These are phyloP conservation scores for Calycopis cecrops DNA, from an alignment of 1,140 invertebrate species.

Conservation along the genomic window DNA sequence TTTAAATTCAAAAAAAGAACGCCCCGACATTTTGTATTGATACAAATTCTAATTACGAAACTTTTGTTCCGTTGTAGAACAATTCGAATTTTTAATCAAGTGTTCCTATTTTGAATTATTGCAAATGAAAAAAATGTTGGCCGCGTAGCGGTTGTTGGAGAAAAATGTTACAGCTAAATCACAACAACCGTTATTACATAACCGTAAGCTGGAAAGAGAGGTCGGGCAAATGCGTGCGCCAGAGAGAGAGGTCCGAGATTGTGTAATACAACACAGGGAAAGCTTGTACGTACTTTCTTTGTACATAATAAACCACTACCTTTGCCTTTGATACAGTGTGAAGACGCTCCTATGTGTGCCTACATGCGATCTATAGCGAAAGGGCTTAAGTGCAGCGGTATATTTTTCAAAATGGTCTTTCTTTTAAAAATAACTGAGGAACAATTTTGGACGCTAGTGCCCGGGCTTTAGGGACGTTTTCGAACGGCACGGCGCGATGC, in stretches of 20 bases:
- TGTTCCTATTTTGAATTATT: slow-evolving; percentile 34
- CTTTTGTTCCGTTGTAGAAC: background rate
- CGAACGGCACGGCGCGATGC: slow-evolving; percentile 16
- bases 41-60: background rate
- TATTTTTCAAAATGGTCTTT: slow-evolving; percentile 62
- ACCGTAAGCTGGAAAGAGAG: slow-evolving; percentile 53
- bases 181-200: slow-evolving; percentile 71
- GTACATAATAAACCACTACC: slow-evolving; percentile 45
- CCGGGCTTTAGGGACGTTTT: slow-evolving; percentile 40
- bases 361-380: slow-evolving; percentile 28
- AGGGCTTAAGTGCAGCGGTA: slow-evolving; percentile 47
- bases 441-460: slow-evolving; percentile 36
- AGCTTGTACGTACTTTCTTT: slow-evolving; percentile 70
- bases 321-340: slow-evolving; percentile 43
- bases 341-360: slow-evolving; percentile 27
- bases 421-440: slow-evolving; percentile 32
- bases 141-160: slow-evolving; percentile 46
- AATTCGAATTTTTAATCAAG: slow-evolving; percentile 32
- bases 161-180: slow-evolving; percentile 69
- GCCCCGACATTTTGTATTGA: too few relatives aligned
- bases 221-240: slow-evolving; percentile 26
- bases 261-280: slow-evolving; percentile 70
- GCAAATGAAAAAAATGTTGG: slow-evolving; percentile 37
- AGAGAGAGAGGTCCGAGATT: slow-evolving; percentile 53
- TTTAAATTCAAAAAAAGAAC: too few relatives aligned